A percentile compares a stretch with the other conserved stretches of the same genome.
These are phyloP conservation scores for Brachynemurus nebulosus DNA, from an alignment of 2,888 invertebrate species.

Conservation along the genomic window DNA sequence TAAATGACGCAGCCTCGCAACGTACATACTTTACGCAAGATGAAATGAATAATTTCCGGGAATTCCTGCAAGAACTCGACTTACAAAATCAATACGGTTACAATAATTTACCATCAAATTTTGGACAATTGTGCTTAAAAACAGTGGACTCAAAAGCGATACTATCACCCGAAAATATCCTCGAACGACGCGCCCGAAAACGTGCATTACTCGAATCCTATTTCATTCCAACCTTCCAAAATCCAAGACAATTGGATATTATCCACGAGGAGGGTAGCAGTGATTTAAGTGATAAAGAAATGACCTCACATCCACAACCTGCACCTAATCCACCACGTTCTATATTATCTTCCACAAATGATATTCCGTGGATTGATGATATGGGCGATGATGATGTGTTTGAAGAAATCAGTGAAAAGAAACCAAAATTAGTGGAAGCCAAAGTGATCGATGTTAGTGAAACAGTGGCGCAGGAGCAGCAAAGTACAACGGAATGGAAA, in stretches of 20 bases:
- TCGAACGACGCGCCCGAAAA: conserved; percentile 36
- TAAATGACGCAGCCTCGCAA: too few species aligned
- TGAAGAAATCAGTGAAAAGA: conserved; percentile 28
- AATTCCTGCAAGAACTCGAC: conserved; percentile 41
- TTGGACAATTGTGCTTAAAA: conserved; percentile 28
- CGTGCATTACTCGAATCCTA: conserved; percentile 40
- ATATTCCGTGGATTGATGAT: conserved; percentile 7
- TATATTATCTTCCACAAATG: not conserved
- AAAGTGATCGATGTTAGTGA: conserved; percentile 40
- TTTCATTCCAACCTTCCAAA: conserved; percentile 41
- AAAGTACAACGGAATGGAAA: conserved; percentile 33
- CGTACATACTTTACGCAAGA: conserved; percentile 35
- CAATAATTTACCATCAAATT: conserved; percentile 37
- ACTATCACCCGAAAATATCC: conserved; percentile 22
- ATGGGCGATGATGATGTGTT: conserved; percentile 35
- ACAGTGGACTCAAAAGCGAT: conserved; percentile 11
- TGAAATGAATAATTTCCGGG: conserved; percentile 40
- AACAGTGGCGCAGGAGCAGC: too few species aligned
- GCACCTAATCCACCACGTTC: not conserved
- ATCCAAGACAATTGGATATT: conserved; percentile 56
- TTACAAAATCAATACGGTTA: too few species aligned
- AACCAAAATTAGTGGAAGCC: conserved; percentile 38
- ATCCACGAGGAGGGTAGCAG: conserved; percentile 68
- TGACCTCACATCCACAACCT: conserved; percentile 25
- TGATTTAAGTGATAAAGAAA: conserved; percentile 44